phyloP scores from a whole-genome alignment of 1,140 invertebrate species.

The Drosophila paulistorum region DNA sequence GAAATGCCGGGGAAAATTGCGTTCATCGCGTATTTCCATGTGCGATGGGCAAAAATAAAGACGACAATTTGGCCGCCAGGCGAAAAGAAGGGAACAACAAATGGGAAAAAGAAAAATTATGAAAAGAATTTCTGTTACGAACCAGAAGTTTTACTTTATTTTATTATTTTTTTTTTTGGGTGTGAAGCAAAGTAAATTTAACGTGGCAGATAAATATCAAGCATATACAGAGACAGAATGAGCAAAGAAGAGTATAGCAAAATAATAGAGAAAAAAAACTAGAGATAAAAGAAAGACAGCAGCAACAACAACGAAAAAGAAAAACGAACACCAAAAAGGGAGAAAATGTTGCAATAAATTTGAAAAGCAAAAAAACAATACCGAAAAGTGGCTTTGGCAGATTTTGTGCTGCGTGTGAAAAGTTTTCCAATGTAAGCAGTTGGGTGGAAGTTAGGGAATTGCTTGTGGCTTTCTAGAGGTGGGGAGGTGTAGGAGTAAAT shows the following conservation, averaged over 20 bases:
- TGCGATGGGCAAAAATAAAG: constrained; percentile 64
- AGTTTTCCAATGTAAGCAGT: constrained; percentile 46
- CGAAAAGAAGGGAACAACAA: constrained; percentile 28
- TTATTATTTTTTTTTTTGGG: constrained; percentile 16
- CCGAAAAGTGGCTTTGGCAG: constrained; percentile 65
- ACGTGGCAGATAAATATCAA: constrained; percentile 78
- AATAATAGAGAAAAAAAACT: constrained; percentile 30
- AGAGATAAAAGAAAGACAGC: background rate
- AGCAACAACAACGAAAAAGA: background rate
- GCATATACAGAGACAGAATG: constrained; percentile 42
- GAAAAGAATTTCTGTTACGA: constrained; percentile 44
- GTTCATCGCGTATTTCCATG: constrained; percentile 69
- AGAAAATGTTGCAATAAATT: constrained; percentile 75
- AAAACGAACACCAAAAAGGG: background rate
- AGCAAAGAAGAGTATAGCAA: constrained; percentile 36
- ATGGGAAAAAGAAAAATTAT: constrained; percentile 58
- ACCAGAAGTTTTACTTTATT: constrained; percentile 18
- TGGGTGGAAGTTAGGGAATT: constrained; percentile 7
- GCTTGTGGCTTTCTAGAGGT: background rate
- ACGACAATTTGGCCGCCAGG: constrained; percentile 78
- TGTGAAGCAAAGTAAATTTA: constrained; percentile 67
- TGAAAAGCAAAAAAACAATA: constrained; percentile 75
- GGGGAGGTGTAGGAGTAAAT: constrained; percentile 21
- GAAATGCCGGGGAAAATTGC: constrained; percentile 72
- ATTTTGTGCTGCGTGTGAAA: constrained; percentile 69